Evolutionary conservation across 2,888 invertebrate species (phyloP).

Genomic region (Syritta pipiens): DNA sequence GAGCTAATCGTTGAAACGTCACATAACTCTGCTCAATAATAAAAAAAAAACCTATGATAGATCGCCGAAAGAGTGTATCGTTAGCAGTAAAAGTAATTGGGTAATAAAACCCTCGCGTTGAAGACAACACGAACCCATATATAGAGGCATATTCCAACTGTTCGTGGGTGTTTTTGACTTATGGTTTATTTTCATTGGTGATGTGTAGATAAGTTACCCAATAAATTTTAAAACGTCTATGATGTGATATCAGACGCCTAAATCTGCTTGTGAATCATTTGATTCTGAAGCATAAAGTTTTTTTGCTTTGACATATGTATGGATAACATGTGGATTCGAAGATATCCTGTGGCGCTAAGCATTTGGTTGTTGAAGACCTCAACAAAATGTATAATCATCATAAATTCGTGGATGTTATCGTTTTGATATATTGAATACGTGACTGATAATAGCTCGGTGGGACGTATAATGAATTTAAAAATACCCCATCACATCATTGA

Average conservation of each 20-base stretch:
- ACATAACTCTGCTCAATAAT: constrained; percentile 12
- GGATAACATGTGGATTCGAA: background rate
- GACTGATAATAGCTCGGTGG: too few relatives aligned
- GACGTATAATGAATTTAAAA: too few relatives aligned
- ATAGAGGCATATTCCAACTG: constrained; percentile 1
- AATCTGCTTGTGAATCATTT: constrained; percentile 3
- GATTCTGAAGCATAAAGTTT: constrained; percentile 1
- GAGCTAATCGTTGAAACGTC: constrained; percentile 20
- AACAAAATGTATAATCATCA: background rate
- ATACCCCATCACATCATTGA: too few relatives aligned
- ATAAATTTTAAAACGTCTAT: background rate
- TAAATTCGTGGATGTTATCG: background rate
- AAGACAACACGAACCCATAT: background rate
- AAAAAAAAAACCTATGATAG: constrained; percentile 23
- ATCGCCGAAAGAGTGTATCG: constrained; percentile 27
- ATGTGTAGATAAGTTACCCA: constrained; percentile 12
- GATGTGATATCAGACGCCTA: background rate
- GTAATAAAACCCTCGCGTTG: constrained; percentile 25
- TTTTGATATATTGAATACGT: too few relatives aligned
- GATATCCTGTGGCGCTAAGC: constrained; percentile 11
- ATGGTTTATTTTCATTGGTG: constrained; percentile 4
- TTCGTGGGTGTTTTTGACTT: constrained; percentile 2
- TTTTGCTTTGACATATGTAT: constrained; percentile 7
- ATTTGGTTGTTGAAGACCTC: background rate
- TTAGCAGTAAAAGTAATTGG: constrained; percentile 33